A percentile compares a stretch with the other conserved stretches of the same genome.
phyloP scores from a whole-genome alignment of 23 tunicate species.

The Styela clava region DNA sequence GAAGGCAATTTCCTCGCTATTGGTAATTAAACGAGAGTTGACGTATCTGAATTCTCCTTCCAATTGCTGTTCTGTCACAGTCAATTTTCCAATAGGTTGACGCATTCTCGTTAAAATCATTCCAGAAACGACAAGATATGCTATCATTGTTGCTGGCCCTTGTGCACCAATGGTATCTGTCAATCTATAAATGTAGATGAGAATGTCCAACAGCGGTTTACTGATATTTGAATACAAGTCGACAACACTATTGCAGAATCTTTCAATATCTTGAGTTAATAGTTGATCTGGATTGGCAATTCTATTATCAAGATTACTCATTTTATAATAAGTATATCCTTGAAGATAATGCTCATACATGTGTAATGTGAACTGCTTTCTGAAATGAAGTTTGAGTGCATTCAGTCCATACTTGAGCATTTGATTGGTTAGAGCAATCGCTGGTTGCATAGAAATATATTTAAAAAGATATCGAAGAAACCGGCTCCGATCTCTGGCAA shows the following conservation, averaged over 20 bases:
- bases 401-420: constrained; percentile 85
- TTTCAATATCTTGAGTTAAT: constrained; percentile 89
- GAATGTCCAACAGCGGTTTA: constrained; percentile 82
- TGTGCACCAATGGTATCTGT: constrained; percentile 86
- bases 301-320: constrained; percentile 92
- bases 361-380: constrained; percentile 73
- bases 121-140: constrained; percentile 78
- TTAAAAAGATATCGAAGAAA: constrained; percentile 66
- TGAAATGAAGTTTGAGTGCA: constrained; percentile 64
- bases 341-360: constrained; percentile 65
- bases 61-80: constrained; percentile 73
- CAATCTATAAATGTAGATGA: constrained; percentile 77
- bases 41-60: constrained; percentile 92
- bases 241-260: constrained; percentile 84
- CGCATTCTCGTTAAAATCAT: constrained; percentile 65
- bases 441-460: constrained; percentile 77
- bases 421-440: constrained; percentile 87
- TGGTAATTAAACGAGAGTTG: constrained; percentile 86
- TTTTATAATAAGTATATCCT: constrained; percentile 89
- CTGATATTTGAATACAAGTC: constrained; percentile 89
- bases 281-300: constrained; percentile 92
- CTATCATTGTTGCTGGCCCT: constrained; percentile 88
- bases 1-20: constrained; percentile 94
- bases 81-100: constrained; percentile 79
- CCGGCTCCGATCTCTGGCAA: constrained; percentile 53